Evolutionary conservation across 2,888 invertebrate genomes (phyloP).

Genomic region (Pimpla rufipes): DNA sequence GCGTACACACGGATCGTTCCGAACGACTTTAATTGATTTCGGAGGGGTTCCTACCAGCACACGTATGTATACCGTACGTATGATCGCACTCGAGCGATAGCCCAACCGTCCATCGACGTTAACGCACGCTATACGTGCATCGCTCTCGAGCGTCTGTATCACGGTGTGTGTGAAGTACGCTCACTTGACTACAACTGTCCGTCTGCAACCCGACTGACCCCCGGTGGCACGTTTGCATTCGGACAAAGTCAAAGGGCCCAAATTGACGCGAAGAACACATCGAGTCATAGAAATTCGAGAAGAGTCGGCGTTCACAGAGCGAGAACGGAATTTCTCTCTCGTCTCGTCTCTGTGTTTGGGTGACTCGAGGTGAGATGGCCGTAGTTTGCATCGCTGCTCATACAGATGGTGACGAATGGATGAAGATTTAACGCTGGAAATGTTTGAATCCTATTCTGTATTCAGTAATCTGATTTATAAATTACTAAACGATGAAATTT

Average conservation of each 20-base stretch:
- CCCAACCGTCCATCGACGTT: slow-evolving; percentile 14
- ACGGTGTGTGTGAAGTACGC: slow-evolving; percentile 28
- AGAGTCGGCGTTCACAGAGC: slow-evolving; percentile 10
- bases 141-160: slow-evolving; percentile 7
- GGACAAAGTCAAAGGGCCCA: slow-evolving; percentile 50
- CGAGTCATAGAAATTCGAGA: slow-evolving; percentile 34
- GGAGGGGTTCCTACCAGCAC: slow-evolving; percentile 61
- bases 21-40: slow-evolving; percentile 77
- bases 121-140: slow-evolving; percentile 30
- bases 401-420: too few relatives aligned
- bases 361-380: not conserved
- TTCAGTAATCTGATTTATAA: too few relatives aligned
- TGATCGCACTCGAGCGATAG: slow-evolving; percentile 33
- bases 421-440: too few relatives aligned
- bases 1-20: slow-evolving; percentile 77
- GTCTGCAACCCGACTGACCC: slow-evolving; percentile 50
- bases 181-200: slow-evolving; percentile 48
- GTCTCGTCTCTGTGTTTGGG: not conserved
- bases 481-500: too few relatives aligned
- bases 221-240: slow-evolving; percentile 28
- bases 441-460: too few relatives aligned
- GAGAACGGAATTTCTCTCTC: not conserved
- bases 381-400: not conserved
- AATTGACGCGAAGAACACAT: slow-evolving; percentile 41
- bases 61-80: slow-evolving; percentile 50